Evolutionary conservation across 2,113 vertebrate genomes (phyloP), one percentile per base, ranked within the genome.

Genomic region (Hylia prasina): DNA sequence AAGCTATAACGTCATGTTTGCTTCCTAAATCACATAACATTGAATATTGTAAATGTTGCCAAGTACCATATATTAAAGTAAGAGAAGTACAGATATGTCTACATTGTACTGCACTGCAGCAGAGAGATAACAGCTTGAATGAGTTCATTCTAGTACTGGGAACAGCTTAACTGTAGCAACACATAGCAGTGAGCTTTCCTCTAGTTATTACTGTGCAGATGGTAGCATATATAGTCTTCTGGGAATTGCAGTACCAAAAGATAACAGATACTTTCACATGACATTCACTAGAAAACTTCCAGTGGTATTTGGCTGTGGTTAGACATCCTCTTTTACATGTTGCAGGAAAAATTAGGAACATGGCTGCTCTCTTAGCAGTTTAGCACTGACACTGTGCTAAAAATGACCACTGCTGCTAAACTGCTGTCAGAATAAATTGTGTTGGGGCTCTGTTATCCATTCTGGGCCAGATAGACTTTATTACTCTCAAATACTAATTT

Each of bases 11-110:
- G 0, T 78, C 77, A 66, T 90, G 76, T 51, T 97, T 93, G 37
- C 91, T 97, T 96, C 93, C 81, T 96, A 92, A 95, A 95, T 95
- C 70, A 87, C 89, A 65, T 76, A 89, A 96, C 94, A 56, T 71
- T 93, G 68, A 86, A 73, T 93, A 88, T 57, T 81, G 54, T 95
- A 90, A 54, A 75, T 93, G 71, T 88, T 93, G 82, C 90, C 87
- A 82, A 95, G 87, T 64, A 79, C 61, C 42, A 64, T 89, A 78
- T 81, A 88, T 90, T 93, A 66, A 89, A 65, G 75, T 89, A 94
- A 95, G 93, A 96, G 58, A 83, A 93, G 82, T 94, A 89, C 68
- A 85, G 70, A 65, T 73, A 81, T 39, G 76, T 92, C 89, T 92
- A 77, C 81, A 58, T 89, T 89, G 91, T 93, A 86, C 83, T 94